Evolutionary conservation across 2,113 vertebrate species (phyloP).

Genomic region (Mustela lutreola): DNA sequence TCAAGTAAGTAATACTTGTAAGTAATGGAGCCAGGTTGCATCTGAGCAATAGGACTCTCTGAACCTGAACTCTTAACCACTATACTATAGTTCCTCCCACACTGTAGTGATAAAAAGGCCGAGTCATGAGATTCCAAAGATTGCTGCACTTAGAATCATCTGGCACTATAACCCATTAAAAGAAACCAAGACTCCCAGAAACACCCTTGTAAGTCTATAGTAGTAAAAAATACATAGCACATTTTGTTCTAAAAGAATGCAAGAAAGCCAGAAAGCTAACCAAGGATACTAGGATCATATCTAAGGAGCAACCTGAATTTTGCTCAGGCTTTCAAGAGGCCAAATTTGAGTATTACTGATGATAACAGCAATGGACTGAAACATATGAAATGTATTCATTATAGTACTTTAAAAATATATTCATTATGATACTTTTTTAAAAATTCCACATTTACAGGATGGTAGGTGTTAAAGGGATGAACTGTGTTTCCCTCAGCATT

Average conservation of each 20-base stretch:
- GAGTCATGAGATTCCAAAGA: not conserved
- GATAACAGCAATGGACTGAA: not conserved
- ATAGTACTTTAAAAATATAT: not conserved
- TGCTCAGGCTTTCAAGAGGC: not conserved
- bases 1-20: not conserved
- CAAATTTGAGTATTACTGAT: not conserved
- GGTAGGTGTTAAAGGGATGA: not conserved
- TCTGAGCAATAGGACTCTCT: not conserved
- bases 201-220: not conserved
- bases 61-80: not conserved
- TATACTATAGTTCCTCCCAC: not conserved
- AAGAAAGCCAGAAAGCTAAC: not conserved
- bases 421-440: not conserved
- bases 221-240: not conserved
- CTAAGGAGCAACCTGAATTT: not conserved
- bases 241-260: not conserved
- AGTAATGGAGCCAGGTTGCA: not conserved
- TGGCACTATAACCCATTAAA: not conserved
- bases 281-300: not conserved
- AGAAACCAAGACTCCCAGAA: not conserved
- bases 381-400: not conserved
- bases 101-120: not conserved
- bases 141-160: too few relatives aligned
- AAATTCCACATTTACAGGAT: not conserved
- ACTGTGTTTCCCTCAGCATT: not conserved